phyloP scores from a whole-genome alignment of 2,113 vertebrate species.

The Neodontobutis hainanensis region DNA sequence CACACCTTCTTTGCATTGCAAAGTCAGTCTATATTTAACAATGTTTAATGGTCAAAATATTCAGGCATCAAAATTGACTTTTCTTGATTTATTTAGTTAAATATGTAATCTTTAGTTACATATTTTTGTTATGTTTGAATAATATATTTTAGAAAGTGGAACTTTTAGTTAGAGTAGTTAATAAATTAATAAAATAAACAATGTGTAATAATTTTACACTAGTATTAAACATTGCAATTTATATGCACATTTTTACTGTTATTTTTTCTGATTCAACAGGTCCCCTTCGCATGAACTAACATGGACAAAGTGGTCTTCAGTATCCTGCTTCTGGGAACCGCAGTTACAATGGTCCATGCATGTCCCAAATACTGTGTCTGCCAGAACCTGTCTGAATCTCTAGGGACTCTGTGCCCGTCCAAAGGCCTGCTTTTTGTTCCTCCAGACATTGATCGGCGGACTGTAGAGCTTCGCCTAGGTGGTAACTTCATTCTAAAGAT shows the following conservation, averaged over 20 bases:
- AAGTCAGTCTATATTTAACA: slow-evolving; percentile 25
- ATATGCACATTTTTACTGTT: slow-evolving; percentile 7
- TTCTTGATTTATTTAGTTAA: too few relatives aligned
- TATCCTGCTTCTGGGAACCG: slow-evolving; percentile 93
- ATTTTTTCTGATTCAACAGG: slow-evolving; percentile 74
- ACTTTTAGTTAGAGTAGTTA: too few relatives aligned
- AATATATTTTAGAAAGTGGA: too few relatives aligned
- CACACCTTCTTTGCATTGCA: slow-evolving; percentile 45
- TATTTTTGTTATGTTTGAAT: too few relatives aligned
- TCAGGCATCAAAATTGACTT: slow-evolving; percentile 7
- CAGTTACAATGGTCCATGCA: slow-evolving; percentile 84
- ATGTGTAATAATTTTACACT: too few relatives aligned
- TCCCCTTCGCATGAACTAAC: slow-evolving; percentile 83
- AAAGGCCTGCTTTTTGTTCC: slow-evolving; percentile 98
- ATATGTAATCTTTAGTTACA: too few relatives aligned
- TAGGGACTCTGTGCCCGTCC: slow-evolving; percentile 94
- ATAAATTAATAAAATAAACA: too few relatives aligned
- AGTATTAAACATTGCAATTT: too few relatives aligned
- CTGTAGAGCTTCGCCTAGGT: slow-evolving; percentile 94
- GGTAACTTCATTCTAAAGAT: slow-evolving; percentile 97
- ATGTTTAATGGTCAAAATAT: slow-evolving; percentile 22
- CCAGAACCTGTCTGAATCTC: slow-evolving; percentile 97
- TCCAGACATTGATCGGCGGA: slow-evolving; percentile 90
- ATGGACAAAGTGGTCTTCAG: slow-evolving; percentile 96
- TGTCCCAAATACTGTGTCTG: slow-evolving; percentile 99